Percentiles rank a stretch among this genome's conserved stretches.
Evolutionary conservation across 2,888 invertebrate genomes (phyloP).

Genomic region (Lagria hirta): DNA sequence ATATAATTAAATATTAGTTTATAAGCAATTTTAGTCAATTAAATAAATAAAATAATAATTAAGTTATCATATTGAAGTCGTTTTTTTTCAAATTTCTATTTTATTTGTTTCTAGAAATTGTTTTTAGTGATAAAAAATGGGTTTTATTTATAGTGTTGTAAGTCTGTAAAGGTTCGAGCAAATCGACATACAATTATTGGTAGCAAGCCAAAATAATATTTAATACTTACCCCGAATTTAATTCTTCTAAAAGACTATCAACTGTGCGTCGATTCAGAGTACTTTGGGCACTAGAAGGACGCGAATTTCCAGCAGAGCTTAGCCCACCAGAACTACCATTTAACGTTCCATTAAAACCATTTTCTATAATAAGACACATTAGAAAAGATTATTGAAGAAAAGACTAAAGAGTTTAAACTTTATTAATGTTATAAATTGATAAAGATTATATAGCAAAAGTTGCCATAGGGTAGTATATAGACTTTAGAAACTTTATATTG

Average conservation of each 20-base stretch:
- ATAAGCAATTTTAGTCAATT: too few relatives aligned
- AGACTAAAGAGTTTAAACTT: too few relatives aligned
- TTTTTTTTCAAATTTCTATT: too few relatives aligned
- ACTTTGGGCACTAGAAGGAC: slow-evolving; percentile 51
- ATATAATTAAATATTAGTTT: too few relatives aligned
- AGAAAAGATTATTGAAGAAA: not conserved
- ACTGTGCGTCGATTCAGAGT: slow-evolving; percentile 71
- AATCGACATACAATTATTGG: not conserved
- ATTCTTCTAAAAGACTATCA: slow-evolving; percentile 86
- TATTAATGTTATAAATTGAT: not conserved
- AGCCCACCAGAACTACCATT: slow-evolving; percentile 47
- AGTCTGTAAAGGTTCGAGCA: not conserved
- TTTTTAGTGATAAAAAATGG: slow-evolving; percentile 2
- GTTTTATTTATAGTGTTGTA: slow-evolving; percentile 1
- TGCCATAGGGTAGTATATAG: too few relatives aligned
- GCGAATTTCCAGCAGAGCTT: slow-evolving; percentile 48
- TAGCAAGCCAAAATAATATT: slow-evolving; percentile 5
- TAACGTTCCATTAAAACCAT: slow-evolving; percentile 43
- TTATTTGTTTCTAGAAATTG: slow-evolving; percentile 2
- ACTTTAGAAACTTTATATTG: too few relatives aligned
- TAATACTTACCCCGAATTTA: slow-evolving; percentile 74
- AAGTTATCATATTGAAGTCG: too few relatives aligned
- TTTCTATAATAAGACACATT: slow-evolving; percentile 38
- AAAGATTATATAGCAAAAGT: too few relatives aligned
- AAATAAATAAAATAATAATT: too few relatives aligned